phyloP scores from a whole-genome alignment of 2,113 vertebrate species.

The Polypterus bichir region DNA sequence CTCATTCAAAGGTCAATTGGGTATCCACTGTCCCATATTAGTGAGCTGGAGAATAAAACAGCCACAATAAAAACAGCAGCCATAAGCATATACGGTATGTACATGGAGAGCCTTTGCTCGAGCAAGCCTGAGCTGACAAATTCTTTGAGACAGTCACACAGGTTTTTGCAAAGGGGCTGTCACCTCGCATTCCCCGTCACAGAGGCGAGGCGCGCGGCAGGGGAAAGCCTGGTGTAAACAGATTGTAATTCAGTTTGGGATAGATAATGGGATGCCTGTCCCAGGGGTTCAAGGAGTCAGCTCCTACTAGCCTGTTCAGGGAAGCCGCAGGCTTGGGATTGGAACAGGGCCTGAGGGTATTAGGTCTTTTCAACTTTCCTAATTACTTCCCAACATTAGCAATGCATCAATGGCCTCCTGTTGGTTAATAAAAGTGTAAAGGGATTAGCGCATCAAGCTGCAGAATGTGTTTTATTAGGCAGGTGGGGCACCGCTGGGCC shows the following conservation, averaged over 20 bases:
- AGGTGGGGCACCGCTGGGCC: too few relatives aligned
- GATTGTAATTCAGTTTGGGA: conserved; percentile 4
- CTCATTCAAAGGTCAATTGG: too few relatives aligned
- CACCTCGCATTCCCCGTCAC: conserved; percentile 37
- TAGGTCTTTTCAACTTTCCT: background rate
- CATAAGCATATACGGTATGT: background rate
- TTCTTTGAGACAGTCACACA: conserved; percentile 46
- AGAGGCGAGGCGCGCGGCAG: background rate
- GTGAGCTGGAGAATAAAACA: too few relatives aligned
- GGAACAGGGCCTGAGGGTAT: background rate
- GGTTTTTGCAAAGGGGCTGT: conserved; percentile 41
- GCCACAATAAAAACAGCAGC: too few relatives aligned
- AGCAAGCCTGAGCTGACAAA: conserved; percentile 38
- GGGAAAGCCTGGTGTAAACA: background rate
- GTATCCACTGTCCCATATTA: too few relatives aligned
- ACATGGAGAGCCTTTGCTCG: conserved; percentile 36
- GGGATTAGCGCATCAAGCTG: background rate
- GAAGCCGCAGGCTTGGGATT: background rate
- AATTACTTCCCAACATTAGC: too few relatives aligned
- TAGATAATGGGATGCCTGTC: conserved; percentile 5
- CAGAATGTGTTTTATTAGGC: too few relatives aligned
- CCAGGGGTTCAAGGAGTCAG: conserved; percentile 10
- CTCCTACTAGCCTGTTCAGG: background rate
- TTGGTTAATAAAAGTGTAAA: background rate
- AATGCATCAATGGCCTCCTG: background rate